These are phyloP conservation scores for Natator depressus DNA, from an alignment of 2,113 vertebrate genomes.

Conservation along the genomic window DNA sequence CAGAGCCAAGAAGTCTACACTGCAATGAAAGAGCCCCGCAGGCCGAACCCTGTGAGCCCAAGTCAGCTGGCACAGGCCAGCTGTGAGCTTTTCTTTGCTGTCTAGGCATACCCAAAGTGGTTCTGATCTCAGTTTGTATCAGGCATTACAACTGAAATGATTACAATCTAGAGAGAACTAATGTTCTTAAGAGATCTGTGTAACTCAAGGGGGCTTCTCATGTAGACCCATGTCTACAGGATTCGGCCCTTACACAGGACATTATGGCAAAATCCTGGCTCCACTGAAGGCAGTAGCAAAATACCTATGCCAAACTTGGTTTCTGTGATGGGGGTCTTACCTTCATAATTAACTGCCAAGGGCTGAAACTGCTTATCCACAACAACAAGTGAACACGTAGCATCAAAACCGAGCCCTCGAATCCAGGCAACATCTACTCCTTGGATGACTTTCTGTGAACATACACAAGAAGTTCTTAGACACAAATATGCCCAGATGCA, in stretches of 20 bases:
- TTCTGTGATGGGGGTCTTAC: constrained; percentile 67
- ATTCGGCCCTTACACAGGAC: not conserved
- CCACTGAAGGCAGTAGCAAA: not conserved
- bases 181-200: not conserved
- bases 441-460: constrained; percentile 83
- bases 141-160: not conserved
- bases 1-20: too few relatives aligned
- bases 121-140: not conserved
- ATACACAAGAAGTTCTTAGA: not conserved
- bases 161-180: not conserved
- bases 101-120: not conserved
- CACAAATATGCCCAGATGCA: not conserved
- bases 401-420: constrained; percentile 93
- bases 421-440: constrained; percentile 78
- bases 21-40: too few relatives aligned
- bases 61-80: too few relatives aligned
- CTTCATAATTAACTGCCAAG: constrained; percentile 87
- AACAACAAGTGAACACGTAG: constrained; percentile 94
- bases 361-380: constrained; percentile 88
- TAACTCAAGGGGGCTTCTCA: not conserved
- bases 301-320: rapidly evolving
- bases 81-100: too few relatives aligned
- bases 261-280: not conserved
- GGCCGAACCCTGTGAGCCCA: too few relatives aligned
- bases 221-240: not conserved